Base-by-base conservation (phyloP, 2,888 invertebrate genomes). In the Notodonta dromedarius region DNA sequence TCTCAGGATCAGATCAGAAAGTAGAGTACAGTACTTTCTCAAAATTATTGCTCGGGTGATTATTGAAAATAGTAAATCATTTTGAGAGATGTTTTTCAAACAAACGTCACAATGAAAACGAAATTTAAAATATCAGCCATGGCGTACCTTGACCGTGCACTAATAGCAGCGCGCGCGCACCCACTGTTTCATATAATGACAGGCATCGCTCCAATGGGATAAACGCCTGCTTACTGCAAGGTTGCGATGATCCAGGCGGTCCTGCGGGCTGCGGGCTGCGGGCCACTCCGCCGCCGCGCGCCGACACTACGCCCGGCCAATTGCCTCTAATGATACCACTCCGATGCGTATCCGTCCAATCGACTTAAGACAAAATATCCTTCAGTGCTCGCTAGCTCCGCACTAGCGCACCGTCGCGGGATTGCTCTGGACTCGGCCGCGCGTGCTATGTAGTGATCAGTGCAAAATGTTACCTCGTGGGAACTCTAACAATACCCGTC, bases 341-440 rank as follows among this genome's bases (percentile, higher is more conserved):
- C 89, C 86, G 88, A 88, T 86, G 86, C 86, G 90, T 89, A 90
- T 93, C 92, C 93, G 91, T 85, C 82, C 89, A 89, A 87, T 89
- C 86, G 86, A 83, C 85, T 85, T 88, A 90, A 92, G 91, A 91
- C 91, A 91, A 90, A 81, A 85, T 83, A 85, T 83, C 80, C 83
- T 82, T 75, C 87, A 90, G 90, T 91, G 77, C 78, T 77, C 79
- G 70, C 79, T 70, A 78, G 77, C 80, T 75, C 78, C 83, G 78
- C 80, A 80, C 83, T 72, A 68, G 68, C 66, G 67, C 65, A 71
- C 70, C 70, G 66, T 66, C 74, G 70, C 72, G 65, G 70, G 60
- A 69, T 69, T 66, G 65, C 57, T 65, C 64, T 69, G 66, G 64
- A 70, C 60, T 67, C 63, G 62, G 59, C 59, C 56, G 77, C 78